Percentiles rank a stretch among this genome's conserved stretches.
These are phyloP conservation scores for Drosophila koepferae DNA, from an alignment of 2,888 invertebrate genomes.

Conservation along the genomic window DNA sequence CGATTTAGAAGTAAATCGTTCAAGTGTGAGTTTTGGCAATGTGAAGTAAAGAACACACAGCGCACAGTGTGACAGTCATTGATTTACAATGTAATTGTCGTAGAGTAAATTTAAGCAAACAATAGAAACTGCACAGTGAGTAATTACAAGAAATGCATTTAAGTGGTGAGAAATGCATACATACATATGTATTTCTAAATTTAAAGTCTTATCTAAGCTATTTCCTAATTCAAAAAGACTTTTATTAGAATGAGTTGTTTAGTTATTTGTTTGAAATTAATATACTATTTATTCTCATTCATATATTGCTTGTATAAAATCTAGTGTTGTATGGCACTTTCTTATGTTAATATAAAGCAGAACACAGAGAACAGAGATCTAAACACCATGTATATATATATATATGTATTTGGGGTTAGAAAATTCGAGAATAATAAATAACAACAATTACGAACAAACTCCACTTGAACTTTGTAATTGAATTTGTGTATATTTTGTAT, in stretches of 20 bases:
- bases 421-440: slow-evolving; percentile 17
- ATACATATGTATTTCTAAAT: background rate
- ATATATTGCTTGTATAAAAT: too few relatives aligned
- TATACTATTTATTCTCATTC: too few relatives aligned
- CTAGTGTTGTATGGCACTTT: too few relatives aligned
- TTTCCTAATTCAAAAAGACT: too few relatives aligned
- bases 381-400: background rate
- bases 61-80: slow-evolving; percentile 35
- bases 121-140: background rate
- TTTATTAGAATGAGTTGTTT: too few relatives aligned
- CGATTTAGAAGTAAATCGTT: slow-evolving; percentile 37
- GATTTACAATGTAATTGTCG: background rate
- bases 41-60: slow-evolving; percentile 4
- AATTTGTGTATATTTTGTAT: slow-evolving; percentile 17
- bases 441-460: slow-evolving; percentile 20
- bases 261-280: too few relatives aligned
- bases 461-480: slow-evolving; percentile 41
- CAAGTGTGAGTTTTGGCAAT: slow-evolving; percentile 23
- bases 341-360: background rate
- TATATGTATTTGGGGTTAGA: background rate
- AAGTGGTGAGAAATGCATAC: background rate
- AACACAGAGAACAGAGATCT: background rate
- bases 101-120: background rate
- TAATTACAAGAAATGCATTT: background rate
- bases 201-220: background rate